Conservation (phyloP, 2,113 vertebrate genomes). For the Zosterops pallidus region DNA sequence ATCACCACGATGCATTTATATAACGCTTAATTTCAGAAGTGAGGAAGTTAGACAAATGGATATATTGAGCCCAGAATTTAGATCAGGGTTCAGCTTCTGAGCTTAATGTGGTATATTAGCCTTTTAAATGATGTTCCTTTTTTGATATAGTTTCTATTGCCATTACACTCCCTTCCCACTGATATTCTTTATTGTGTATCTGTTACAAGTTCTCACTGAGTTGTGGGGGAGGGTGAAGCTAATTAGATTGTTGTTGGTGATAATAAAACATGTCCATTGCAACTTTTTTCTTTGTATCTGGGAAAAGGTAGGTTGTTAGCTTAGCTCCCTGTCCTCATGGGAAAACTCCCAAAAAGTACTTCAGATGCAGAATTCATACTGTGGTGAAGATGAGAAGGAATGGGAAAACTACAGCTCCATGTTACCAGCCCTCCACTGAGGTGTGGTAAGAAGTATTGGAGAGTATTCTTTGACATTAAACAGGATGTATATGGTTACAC, state of each 20-base stretch:
- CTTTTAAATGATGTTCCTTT: conserved; percentile 34
- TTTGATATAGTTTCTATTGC: conserved; percentile 14
- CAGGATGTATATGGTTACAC: neutral
- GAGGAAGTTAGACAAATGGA: conserved; percentile 55
- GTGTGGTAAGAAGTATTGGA: neutral
- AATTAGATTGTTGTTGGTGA: conserved; percentile 37
- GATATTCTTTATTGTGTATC: conserved; percentile 25
- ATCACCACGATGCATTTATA: conserved; percentile 59
- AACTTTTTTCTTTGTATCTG: neutral
- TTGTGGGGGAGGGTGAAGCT: neutral
- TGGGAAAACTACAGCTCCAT: neutral
- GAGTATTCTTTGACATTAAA: neutral
- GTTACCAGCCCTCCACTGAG: neutral
- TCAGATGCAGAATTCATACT: neutral
- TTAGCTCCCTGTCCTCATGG: neutral
- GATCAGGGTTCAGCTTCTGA: conserved; percentile 46
- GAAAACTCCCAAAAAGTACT: neutral
- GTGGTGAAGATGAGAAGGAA: neutral
- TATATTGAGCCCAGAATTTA: conserved; percentile 53
- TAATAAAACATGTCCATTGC: neutral
- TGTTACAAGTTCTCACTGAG: conserved; percentile 24
- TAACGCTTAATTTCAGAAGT: conserved; percentile 66
- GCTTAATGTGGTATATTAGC: conserved; percentile 29
- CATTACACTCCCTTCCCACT: neutral
- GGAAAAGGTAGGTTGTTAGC: neutral